Evolutionary conservation across 2,888 invertebrate species (phyloP), one percentile per base, ranked within the genome.

Genomic region (Micropterix aruncella): DNA sequence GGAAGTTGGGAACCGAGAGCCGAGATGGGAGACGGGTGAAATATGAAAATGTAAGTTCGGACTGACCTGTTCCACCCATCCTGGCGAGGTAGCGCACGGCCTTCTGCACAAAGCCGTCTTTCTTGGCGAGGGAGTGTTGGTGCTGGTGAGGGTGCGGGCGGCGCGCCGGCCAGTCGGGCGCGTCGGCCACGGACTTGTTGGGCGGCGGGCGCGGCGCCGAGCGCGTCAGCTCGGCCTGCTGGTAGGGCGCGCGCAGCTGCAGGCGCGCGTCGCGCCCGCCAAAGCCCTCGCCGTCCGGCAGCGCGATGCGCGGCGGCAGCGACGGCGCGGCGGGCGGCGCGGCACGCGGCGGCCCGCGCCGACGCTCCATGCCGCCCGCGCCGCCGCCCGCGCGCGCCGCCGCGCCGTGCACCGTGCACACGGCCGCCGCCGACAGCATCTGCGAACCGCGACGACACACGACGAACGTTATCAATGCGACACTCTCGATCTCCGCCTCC

Each of bases 341-440:
- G 50, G 70, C 69, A 40, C 68, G 67, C 48, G 67, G 62, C 60
- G 68, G 68, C 53, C 68, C 65, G 58, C 66, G 61, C 57, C 70
- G 67, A 52, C 70, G 67, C 59, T 71, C 70, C 67, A 70, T 69
- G 70, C 52, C 69, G 56, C 47, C 68, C 75, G 76, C 68, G 66
- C 46, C 69, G 69, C 61, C 66, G 67, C 70, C 63, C 67, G 66
- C 66, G 68, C 70, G 62, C 71, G 71, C 66, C 77, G 74, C 75
- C 77, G 74, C 75, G 77, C 77, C 78, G 79, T 79, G 70, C 77
- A n/a, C 77, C 74, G 77, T 77, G 73, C 75, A 77, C 74, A 77
- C 77, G 75, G 77, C 75, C 66, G 77, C 74, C 67, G 78, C 77
- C 74, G 77, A 77, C 74, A 78, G 77, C 78, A 78, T 78, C 78